Base-by-base conservation (phyloP, 1,140 invertebrate species). In the Drosophila athabasca region DNA sequence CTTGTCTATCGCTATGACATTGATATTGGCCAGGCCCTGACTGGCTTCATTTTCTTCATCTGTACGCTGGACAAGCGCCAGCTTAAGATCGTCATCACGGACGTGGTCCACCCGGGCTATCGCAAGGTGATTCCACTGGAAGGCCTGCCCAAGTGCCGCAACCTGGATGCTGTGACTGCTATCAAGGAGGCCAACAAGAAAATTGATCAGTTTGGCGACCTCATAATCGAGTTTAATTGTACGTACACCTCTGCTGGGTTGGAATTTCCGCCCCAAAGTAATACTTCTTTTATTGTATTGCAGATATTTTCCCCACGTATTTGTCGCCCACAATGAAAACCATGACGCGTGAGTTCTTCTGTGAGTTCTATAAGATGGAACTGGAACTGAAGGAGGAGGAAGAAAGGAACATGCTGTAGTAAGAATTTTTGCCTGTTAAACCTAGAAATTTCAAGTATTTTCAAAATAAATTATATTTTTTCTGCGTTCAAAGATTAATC, bases 11-110 rank as follows among this genome's bases (percentile, higher is more conserved):
- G 92, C 2, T 91, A 93, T 46, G 81, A 92, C 9, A 93, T 96
- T 15, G 93, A 93, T 46, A 79, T 96, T 46, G 91, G 94, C 68
- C 94, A 96, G 75, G 94, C 95, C 0, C 91, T 96, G 39, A 93
- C 93, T 31, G 96, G 95, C 6, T 93, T 94, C 1, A 93, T 92
- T 9, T 92, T 96, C 44, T 94, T 92, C 9, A 89, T 96, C 2
- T 91, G 92, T 44, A 96, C 95, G 0, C 91, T 96, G 52, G 95
- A 96, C 78, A 93, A 94, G 11, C 93, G 96, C 70, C 92, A 92
- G 61, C 90, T 96, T 39, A 93, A 94, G 72, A 91, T 96, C 11
- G 94, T 94, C 62, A 94, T 96, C 65, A 94, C 94, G 19, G 95
- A 96, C 77, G 93, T 96, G 17, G 93, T 96, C 6, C 15, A 93